phyloP scores from a whole-genome alignment of 1,140 invertebrate genomes.

The Drosophila repletoides region DNA sequence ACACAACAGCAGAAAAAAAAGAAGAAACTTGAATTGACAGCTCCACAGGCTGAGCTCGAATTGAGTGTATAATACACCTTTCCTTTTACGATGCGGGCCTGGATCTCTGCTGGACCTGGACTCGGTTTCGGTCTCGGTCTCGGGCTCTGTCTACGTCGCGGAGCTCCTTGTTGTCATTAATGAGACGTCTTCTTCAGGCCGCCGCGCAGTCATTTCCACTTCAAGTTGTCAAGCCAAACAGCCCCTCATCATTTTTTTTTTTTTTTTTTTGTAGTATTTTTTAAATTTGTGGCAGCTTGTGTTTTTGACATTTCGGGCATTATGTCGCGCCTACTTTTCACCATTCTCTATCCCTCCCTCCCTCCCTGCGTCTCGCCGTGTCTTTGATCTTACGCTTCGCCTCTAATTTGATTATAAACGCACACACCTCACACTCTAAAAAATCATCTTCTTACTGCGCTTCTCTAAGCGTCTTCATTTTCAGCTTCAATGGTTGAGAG shows the following conservation, averaged over 20 bases:
- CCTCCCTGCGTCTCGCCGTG: slow-evolving; percentile 19
- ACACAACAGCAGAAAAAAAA: slow-evolving; percentile 15
- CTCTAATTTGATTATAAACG: slow-evolving; percentile 81
- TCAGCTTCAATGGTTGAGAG: slow-evolving; percentile 50
- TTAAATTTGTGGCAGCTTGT: slow-evolving; percentile 59
- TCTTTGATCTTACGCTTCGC: slow-evolving; percentile 79
- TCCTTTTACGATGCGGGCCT: slow-evolving; percentile 50
- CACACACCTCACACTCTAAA: slow-evolving; percentile 49
- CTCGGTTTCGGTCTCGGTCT: not conserved
- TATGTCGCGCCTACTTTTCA: slow-evolving; percentile 80
- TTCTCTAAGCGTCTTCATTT: slow-evolving; percentile 66
- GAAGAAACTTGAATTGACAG: slow-evolving; percentile 60
- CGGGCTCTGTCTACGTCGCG: not conserved
- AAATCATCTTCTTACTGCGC: slow-evolving; percentile 10
- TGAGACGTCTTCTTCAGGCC: slow-evolving; percentile 77
- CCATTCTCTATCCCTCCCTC: slow-evolving; percentile 14
- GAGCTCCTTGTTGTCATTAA: slow-evolving; percentile 81
- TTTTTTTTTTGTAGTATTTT: no score
- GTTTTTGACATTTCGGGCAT: slow-evolving; percentile 72
- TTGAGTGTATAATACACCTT: slow-evolving; percentile 78
- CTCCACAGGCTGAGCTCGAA: slow-evolving; percentile 33
- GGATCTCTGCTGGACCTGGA: slow-evolving; percentile 11
- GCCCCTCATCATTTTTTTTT: slow-evolving; percentile 70
- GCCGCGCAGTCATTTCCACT: slow-evolving; percentile 73
- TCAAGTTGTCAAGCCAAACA: slow-evolving; percentile 66